A percentile compares a stretch with the other conserved stretches of the same genome.
Conservation (phyloP, 30 jellyfish, hydroid and myxozoan genomes). For the Turritopsis rubra region DNA sequence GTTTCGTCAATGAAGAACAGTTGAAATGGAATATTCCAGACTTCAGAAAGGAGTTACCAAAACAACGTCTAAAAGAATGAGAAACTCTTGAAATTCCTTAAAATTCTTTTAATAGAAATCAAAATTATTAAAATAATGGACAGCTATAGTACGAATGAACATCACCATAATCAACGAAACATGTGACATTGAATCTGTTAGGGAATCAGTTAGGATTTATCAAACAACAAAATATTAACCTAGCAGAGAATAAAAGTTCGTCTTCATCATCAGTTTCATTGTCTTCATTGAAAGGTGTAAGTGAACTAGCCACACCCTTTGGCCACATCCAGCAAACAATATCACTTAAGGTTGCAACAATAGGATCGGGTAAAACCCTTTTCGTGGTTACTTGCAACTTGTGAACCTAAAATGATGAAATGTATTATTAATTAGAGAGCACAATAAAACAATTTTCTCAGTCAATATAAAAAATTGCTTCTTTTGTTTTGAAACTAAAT, state of each 20-base stretch:
- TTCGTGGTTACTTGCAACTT: constrained; percentile 36
- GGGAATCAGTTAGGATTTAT: too few species aligned
- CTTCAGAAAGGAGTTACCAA: not conserved
- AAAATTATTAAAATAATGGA: too few species aligned
- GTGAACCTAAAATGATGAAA: constrained; percentile 14
- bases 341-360: constrained; percentile 18
- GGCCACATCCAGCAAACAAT: constrained; percentile 57
- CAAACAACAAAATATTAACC: not conserved
- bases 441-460: too few species aligned
- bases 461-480: too few species aligned
- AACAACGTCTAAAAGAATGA: constrained; percentile 41
- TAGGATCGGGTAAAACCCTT: constrained; percentile 29
- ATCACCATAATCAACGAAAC: too few species aligned
- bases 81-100: too few species aligned
- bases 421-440: too few species aligned
- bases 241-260: constrained; percentile 5
- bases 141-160: too few species aligned
- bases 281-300: constrained; percentile 12
- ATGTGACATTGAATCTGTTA: not conserved
- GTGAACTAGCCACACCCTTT: constrained; percentile 32
- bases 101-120: not conserved
- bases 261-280: constrained; percentile 26
- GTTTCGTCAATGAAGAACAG: constrained; percentile 31
- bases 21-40: constrained; percentile 27
- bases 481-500: too few species aligned